Percentiles rank a stretch among this genome's conserved stretches.
phyloP scores from a whole-genome alignment of 2,797 vertebrate genomes.

The Sebastes ruberrimus region DNA sequence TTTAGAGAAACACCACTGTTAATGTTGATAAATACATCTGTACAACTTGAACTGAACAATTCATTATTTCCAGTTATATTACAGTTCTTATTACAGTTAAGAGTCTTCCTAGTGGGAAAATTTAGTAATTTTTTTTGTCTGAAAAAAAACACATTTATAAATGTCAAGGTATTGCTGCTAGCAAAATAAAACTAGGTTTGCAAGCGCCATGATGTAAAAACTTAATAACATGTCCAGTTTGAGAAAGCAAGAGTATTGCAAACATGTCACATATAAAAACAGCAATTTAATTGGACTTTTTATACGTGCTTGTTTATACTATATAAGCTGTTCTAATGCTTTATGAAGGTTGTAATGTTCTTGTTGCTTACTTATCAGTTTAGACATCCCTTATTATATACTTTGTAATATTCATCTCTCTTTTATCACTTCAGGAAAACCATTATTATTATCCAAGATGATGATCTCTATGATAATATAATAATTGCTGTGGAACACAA shows the following conservation, averaged over 20 bases:
- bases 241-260: background rate
- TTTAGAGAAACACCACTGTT: background rate
- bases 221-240: background rate
- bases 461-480: background rate
- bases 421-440: background rate
- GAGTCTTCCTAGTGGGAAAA: background rate
- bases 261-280: background rate
- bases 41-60: background rate
- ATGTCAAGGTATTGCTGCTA: background rate
- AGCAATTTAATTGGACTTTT: background rate
- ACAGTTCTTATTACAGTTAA: background rate
- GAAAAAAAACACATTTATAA: slow-evolving; percentile 1
- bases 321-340: background rate
- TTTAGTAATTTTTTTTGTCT: background rate
- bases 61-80: background rate
- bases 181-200: background rate
- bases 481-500: background rate
- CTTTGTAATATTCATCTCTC: background rate
- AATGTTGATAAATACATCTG: background rate
- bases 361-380: background rate
- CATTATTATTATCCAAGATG: background rate
- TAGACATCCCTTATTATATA: background rate
- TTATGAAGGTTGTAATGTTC: background rate
- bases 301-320: background rate
- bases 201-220: background rate